phyloP scores from a whole-genome alignment of 2,113 vertebrate species.

The Cyprinodon variegatus region DNA sequence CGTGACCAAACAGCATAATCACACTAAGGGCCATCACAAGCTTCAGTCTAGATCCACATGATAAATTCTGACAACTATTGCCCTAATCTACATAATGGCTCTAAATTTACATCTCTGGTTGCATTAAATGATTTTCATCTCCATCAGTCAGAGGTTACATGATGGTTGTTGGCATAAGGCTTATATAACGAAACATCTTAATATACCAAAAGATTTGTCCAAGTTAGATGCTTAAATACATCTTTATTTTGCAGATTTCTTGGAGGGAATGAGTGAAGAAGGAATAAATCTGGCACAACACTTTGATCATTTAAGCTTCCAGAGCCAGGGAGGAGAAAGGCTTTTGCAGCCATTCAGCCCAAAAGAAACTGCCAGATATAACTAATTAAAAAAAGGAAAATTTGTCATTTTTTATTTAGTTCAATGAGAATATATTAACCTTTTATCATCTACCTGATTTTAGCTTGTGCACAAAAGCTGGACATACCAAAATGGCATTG shows the following conservation, averaged over 20 bases:
- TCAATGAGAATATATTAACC: neutral
- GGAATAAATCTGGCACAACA: neutral
- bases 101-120: neutral
- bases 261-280: neutral
- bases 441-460: no score
- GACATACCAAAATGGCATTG: no score
- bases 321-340: neutral
- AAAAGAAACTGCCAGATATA: neutral
- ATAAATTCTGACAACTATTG: neutral
- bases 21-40: neutral
- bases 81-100: neutral
- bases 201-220: neutral
- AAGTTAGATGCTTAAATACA: neutral
- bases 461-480: no score
- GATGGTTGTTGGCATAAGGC: neutral
- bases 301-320: neutral
- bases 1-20: neutral
- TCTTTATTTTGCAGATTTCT: neutral
- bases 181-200: neutral
- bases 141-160: neutral
- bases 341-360: neutral
- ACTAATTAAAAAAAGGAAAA: neutral
- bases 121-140: neutral
- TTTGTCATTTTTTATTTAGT: neutral
- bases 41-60: neutral